phyloP scores from a whole-genome alignment of 53 echinoderm and acorn worm species.

The Astropecten irregularis region DNA sequence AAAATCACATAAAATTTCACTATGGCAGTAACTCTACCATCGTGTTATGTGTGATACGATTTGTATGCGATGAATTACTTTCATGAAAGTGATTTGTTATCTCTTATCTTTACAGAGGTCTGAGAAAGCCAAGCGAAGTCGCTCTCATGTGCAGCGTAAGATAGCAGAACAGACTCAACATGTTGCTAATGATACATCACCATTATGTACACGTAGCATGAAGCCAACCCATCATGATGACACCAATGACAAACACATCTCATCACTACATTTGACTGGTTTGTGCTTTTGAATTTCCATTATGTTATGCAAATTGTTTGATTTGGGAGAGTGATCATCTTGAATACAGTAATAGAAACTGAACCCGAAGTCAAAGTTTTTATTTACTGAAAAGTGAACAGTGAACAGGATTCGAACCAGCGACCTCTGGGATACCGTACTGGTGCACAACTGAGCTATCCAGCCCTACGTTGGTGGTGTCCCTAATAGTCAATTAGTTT shows the following conservation, averaged over 20 bases:
- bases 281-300: background rate
- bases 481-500: too few relatives aligned
- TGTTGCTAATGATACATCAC: slow-evolving; percentile 38
- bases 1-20: too few relatives aligned
- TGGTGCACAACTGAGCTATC: too few relatives aligned
- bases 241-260: background rate
- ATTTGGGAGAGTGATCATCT: background rate
- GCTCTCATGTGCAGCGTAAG: slow-evolving; percentile 64
- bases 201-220: slow-evolving; percentile 46
- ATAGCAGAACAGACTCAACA: slow-evolving; percentile 65
- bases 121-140: slow-evolving; percentile 69
- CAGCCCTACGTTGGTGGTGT: too few relatives aligned
- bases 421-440: too few relatives aligned
- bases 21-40: background rate
- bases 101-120: slow-evolving; percentile 65
- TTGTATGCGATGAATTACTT: background rate
- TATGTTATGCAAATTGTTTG: too few relatives aligned
- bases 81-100: background rate
- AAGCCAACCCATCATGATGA: background rate
- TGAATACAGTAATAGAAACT: background rate
- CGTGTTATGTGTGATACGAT: background rate
- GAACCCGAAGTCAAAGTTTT: background rate
- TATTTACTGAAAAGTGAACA: too few relatives aligned
- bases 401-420: too few relatives aligned
- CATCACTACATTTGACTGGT: background rate